Evolutionary conservation across 2,888 invertebrate genomes (phyloP).

Genomic region (Ophion ellenae): DNA sequence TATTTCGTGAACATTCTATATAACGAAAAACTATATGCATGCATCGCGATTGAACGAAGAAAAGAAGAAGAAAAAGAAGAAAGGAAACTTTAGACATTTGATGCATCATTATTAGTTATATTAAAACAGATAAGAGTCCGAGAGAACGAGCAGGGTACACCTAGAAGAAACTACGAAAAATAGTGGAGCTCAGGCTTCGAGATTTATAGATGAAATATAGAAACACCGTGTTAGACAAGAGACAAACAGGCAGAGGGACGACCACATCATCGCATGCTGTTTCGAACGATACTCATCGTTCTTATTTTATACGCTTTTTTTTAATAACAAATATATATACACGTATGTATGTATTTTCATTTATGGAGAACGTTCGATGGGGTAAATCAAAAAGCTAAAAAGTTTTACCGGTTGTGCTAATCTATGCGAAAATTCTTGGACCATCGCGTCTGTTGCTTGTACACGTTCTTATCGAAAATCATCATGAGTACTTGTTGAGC

Average conservation of each 20-base stretch:
- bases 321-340: neutral
- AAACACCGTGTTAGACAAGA: constrained; percentile 63
- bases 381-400: constrained; percentile 19
- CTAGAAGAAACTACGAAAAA: constrained; percentile 71
- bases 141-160: constrained; percentile 73
- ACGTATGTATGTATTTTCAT: neutral
- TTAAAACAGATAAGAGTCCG: constrained; percentile 71
- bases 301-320: constrained; percentile 3
- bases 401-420: constrained; percentile 18
- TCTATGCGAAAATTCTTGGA: constrained; percentile 30
- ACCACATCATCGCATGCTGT: constrained; percentile 69
- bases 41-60: constrained; percentile 54
- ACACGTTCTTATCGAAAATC: constrained; percentile 48
- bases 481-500: neutral
- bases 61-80: constrained; percentile 23
- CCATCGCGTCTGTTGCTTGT: constrained; percentile 7
- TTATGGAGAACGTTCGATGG: constrained; percentile 30
- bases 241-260: constrained; percentile 67
- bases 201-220: constrained; percentile 37
- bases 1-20: constrained; percentile 8
- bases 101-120: constrained; percentile 69
- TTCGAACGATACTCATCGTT: constrained; percentile 39
- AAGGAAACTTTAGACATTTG: constrained; percentile 30
- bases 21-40: constrained; percentile 51
- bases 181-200: constrained; percentile 22